A percentile compares a stretch with the other conserved stretches of the same genome.
Conservation (phyloP, 1,140 invertebrate species). For the Aphis gossypii region DNA sequence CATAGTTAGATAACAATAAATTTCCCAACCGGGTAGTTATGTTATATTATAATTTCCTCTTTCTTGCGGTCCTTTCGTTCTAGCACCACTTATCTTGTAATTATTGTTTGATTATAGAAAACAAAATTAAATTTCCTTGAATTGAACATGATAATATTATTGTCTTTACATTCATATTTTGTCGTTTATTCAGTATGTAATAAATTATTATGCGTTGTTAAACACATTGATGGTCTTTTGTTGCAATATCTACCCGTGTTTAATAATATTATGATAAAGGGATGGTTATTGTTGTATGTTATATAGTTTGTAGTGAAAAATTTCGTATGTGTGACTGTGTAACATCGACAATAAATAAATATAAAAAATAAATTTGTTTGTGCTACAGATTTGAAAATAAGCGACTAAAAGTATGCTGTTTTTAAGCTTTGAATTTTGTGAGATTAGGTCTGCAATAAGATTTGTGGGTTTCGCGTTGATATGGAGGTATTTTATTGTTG, state of each 20-base stretch:
- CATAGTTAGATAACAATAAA: not conserved
- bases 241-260: too few species aligned
- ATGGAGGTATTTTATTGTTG: not conserved
- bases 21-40: not conserved
- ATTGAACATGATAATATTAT: not conserved
- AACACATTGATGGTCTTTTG: not conserved
- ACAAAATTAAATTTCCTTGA: not conserved
- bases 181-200: not conserved
- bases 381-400: not conserved
- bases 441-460: not conserved
- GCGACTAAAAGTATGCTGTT: not conserved
- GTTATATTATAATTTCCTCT: not conserved
- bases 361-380: not conserved
- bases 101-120: not conserved
- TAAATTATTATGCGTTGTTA: not conserved
- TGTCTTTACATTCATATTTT: not conserved
- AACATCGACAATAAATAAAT: not conserved
- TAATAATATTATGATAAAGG: not conserved
- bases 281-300: not conserved
- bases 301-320: too few species aligned
- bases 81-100: not conserved
- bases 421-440: not conserved
- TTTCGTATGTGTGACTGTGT: too few species aligned
- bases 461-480: not conserved
- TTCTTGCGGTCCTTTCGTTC: not conserved